Evolutionary conservation across 2,113 vertebrate genomes (phyloP).

Genomic region (Etheostoma cragini): DNA sequence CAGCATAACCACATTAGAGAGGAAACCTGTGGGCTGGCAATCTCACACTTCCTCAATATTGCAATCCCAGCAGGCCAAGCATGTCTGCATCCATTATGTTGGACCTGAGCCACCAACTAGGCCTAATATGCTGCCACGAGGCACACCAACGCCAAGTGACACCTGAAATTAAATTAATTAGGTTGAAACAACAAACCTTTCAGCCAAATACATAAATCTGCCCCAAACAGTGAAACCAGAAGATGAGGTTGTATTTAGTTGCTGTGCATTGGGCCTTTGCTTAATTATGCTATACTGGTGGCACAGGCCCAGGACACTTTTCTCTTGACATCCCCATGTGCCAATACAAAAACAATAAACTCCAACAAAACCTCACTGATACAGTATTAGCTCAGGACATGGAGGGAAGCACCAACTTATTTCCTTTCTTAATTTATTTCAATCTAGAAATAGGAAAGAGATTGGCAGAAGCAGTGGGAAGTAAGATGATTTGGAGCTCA

Average conservation of each 20-base stretch:
- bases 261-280: conserved; percentile 5
- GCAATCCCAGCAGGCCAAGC: conserved; percentile 74
- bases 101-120: conserved; percentile 69
- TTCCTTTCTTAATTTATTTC: conserved; percentile 82
- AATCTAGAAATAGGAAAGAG: conserved; percentile 79
- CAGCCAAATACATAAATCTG: conserved; percentile 65
- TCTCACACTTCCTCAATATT: conserved; percentile 76
- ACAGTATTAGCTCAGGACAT: conserved; percentile 58
- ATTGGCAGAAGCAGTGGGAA: conserved; percentile 81
- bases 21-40: conserved; percentile 80
- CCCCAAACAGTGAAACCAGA: conserved; percentile 51
- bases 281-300: conserved; percentile 21
- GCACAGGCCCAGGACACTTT: conserved; percentile 2
- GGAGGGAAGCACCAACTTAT: conserved; percentile 74
- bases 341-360: conserved; percentile 65
- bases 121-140: conserved; percentile 70
- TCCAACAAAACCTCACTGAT: conserved; percentile 53
- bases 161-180: conserved; percentile 77
- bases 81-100: conserved; percentile 79
- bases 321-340: conserved; percentile 23
- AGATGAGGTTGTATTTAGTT: conserved; percentile 39
- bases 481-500: conserved; percentile 84
- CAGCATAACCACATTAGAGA: conserved; percentile 83
- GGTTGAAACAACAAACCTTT: conserved; percentile 67
- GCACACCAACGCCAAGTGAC: conserved; percentile 64